Percentiles rank a stretch among this genome's conserved stretches.
Evolutionary conservation across 2,888 invertebrate species (phyloP).

Genomic region (Coenonympha arcania): DNA sequence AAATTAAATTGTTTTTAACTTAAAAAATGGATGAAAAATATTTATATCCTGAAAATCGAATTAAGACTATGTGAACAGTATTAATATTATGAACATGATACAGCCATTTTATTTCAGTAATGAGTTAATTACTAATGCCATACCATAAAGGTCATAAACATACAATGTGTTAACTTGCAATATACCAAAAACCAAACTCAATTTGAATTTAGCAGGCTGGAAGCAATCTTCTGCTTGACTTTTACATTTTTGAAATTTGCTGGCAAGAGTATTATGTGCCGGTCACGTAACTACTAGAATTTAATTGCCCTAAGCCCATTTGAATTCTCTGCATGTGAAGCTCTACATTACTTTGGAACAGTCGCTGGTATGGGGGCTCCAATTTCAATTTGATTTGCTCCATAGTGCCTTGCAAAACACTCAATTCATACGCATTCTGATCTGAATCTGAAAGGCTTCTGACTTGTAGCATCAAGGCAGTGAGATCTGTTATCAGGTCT

Average conservation of each 20-base stretch:
- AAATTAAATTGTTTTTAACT: too few species aligned
- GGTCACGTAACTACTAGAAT: conserved; percentile 45
- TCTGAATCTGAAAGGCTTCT: conserved; percentile 84
- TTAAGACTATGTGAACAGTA: too few species aligned
- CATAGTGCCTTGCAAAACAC: conserved; percentile 92
- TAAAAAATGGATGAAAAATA: too few species aligned
- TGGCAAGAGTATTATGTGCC: conserved; percentile 35
- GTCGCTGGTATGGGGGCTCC: conserved; percentile 80
- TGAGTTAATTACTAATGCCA: too few species aligned
- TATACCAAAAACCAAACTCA: too few species aligned
- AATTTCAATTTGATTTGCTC: conserved; percentile 88
- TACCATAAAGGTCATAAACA: too few species aligned
- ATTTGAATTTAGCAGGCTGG: too few species aligned
- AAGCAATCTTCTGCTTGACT: too few species aligned
- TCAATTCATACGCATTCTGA: conserved; percentile 91
- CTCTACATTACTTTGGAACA: conserved; percentile 91
- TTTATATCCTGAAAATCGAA: too few species aligned
- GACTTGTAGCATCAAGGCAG: conserved; percentile 91
- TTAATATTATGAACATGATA: too few species aligned
- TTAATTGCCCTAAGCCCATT: conserved; percentile 76
- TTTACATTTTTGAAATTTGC: background rate
- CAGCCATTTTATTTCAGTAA: too few species aligned
- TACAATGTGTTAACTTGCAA: too few species aligned
- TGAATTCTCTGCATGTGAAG: conserved; percentile 93
- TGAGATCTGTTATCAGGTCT: conserved; percentile 87